A percentile compares a stretch with the other conserved stretches of the same genome.
phyloP scores from a whole-genome alignment of 2,113 vertebrate genomes.

The Quiscalus mexicanus region DNA sequence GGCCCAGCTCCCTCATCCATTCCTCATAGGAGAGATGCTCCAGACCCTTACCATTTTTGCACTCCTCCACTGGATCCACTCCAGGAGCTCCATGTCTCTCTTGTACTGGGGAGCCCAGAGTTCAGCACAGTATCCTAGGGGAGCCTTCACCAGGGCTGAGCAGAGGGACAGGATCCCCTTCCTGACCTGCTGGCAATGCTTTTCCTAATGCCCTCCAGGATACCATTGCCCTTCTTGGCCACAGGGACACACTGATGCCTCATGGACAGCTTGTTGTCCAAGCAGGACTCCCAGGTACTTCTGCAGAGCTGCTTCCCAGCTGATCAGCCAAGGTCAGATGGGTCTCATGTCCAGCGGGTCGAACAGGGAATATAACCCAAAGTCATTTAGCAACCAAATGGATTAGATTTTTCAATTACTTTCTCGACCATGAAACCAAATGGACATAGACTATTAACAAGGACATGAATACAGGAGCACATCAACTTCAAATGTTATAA shows the following conservation, averaged over 20 bases:
- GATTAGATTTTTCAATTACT: neutral
- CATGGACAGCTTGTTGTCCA: neutral
- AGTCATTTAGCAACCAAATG: neutral
- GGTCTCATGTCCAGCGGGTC: neutral
- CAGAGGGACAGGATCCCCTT: neutral
- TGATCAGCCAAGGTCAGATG: neutral
- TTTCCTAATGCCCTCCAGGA: neutral
- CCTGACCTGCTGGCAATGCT: neutral
- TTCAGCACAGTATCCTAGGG: no score
- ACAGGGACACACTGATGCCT: neutral
- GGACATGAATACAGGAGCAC: neutral
- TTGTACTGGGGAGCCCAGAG: neutral
- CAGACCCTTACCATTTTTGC: neutral
- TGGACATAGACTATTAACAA: neutral
- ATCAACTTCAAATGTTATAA: neutral
- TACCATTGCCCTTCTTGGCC: neutral
- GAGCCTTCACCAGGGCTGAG: neutral
- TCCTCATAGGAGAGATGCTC: neutral
- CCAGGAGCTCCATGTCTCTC: neutral
- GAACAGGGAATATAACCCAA: neutral
- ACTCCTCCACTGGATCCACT: neutral
- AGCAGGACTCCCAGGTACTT: neutral
- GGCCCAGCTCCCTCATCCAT: neutral
- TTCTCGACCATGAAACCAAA: neutral
- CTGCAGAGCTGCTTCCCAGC: neutral